Conservation (phyloP, 1,140 invertebrate species). For the Propsilocerus akamusi region DNA sequence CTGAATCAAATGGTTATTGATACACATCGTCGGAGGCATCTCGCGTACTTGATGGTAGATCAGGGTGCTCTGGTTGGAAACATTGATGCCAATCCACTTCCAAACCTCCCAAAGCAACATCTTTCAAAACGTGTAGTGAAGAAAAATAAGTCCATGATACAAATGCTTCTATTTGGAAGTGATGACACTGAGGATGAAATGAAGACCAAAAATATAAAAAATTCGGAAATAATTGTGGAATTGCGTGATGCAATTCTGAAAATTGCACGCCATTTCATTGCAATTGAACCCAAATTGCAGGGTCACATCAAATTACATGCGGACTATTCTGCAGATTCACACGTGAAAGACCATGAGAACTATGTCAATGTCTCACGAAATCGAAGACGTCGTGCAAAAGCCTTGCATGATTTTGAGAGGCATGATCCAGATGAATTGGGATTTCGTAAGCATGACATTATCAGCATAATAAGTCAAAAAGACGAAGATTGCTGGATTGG, state of each 20-base stretch:
- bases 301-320: slow-evolving; percentile 61
- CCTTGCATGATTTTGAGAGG: slow-evolving; percentile 74
- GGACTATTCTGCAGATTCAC: slow-evolving; percentile 91
- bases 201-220: slow-evolving; percentile 92
- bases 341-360: slow-evolving; percentile 82
- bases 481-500: slow-evolving; percentile 99
- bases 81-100: slow-evolving; percentile 47
- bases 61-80: slow-evolving; percentile 83
- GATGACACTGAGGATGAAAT: slow-evolving; percentile 59
- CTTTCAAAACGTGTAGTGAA: slow-evolving; percentile 68
- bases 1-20: slow-evolving; percentile 75
- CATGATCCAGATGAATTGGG: slow-evolving; percentile 97
- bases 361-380: slow-evolving; percentile 81
- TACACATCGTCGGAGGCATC: slow-evolving; percentile 73
- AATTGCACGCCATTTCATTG: slow-evolving; percentile 24
- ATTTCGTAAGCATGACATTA: slow-evolving; percentile 96
- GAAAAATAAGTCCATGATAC: slow-evolving; percentile 77
- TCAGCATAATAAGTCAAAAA: slow-evolving; percentile 91
- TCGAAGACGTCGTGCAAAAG: slow-evolving; percentile 81
- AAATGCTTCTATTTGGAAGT: slow-evolving; percentile 72
- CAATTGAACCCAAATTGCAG: slow-evolving; percentile 23
- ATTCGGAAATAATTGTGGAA: slow-evolving; percentile 87
- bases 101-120: slow-evolving; percentile 84
- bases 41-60: slow-evolving; percentile 93
- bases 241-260: slow-evolving; percentile 85